Percentiles rank a stretch among this genome's conserved stretches.
These are phyloP conservation scores for Halichoerus grypus DNA, from an alignment of 2,113 vertebrate genomes.

Conservation along the genomic window DNA sequence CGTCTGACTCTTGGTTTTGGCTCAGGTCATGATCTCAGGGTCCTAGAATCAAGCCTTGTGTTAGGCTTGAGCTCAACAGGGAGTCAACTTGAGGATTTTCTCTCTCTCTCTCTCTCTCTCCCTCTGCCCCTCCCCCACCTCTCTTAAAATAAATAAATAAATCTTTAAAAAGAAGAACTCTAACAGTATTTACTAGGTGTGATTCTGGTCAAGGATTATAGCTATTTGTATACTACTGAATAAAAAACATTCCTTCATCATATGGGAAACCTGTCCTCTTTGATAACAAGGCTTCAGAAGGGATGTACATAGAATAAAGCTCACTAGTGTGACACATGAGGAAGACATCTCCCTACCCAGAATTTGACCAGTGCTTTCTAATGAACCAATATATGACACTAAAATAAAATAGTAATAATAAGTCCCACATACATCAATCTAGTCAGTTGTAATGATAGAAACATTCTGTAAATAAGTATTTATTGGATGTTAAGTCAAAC, in stretches of 20 bases:
- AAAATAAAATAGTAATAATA: background rate
- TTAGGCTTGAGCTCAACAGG: background rate
- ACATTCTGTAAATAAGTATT: conserved; percentile 5
- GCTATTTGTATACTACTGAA: background rate
- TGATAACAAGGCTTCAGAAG: background rate
- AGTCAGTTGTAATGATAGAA: background rate
- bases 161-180: background rate
- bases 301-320: background rate
- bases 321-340: background rate
- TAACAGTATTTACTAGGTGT: background rate
- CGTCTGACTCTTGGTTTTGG: background rate
- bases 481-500: background rate
- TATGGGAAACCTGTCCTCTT: background rate
- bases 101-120: background rate
- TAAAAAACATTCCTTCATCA: background rate
- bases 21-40: background rate
- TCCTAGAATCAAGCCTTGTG: background rate
- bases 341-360: background rate
- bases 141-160: background rate
- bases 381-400: background rate
- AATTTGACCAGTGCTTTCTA: background rate
- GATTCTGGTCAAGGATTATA: background rate
- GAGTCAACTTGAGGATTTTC: background rate
- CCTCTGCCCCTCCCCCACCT: background rate
- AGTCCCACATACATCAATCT: background rate